Percentiles rank a stretch among this genome's conserved stretches.
Evolutionary conservation across 2,797 vertebrate species (phyloP).

Genomic region (Lithobates pipiens): DNA sequence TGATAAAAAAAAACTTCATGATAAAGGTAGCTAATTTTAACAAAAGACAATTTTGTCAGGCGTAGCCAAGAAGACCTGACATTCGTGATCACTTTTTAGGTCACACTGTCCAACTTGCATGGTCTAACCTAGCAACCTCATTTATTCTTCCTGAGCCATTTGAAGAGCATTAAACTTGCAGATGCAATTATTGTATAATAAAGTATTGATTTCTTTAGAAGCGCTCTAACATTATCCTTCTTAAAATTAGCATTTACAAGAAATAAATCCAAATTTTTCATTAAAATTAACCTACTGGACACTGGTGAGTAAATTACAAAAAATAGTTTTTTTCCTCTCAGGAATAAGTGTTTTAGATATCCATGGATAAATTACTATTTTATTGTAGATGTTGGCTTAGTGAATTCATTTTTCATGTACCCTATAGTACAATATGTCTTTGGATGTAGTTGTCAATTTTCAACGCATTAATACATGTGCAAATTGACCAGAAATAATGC

Average conservation of each 20-base stretch:
- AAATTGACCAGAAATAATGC: slow-evolving; percentile 1
- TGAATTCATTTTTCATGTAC: slow-evolving; percentile 24
- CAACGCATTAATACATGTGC: not conserved
- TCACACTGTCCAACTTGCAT: slow-evolving; percentile 70
- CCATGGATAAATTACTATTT: slow-evolving; percentile 49
- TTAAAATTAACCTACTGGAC: slow-evolving; percentile 70
- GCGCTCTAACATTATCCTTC: slow-evolving; percentile 73
- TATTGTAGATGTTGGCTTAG: slow-evolving; percentile 26
- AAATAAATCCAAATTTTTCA: slow-evolving; percentile 67
- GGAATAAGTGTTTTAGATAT: slow-evolving; percentile 55
- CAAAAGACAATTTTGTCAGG: not conserved
- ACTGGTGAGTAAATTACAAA: slow-evolving; percentile 69
- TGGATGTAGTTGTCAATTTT: not conserved
- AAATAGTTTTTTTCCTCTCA: slow-evolving; percentile 42
- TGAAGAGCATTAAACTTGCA: slow-evolving; percentile 75
- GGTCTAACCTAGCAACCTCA: slow-evolving; percentile 70
- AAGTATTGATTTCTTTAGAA: slow-evolving; percentile 79
- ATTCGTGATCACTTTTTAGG: slow-evolving; percentile 73
- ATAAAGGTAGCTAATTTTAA: not conserved
- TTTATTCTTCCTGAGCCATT: slow-evolving; percentile 69
- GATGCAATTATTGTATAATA: slow-evolving; percentile 81
- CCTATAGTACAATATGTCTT: slow-evolving; percentile 18
- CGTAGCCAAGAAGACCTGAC: slow-evolving; percentile 54
- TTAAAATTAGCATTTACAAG: slow-evolving; percentile 77
- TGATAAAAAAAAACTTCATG: not conserved